Evolutionary conservation across 2,888 invertebrate species (phyloP), one percentile per base, ranked within the genome.

Genomic region (Coelopa pilipes): DNA sequence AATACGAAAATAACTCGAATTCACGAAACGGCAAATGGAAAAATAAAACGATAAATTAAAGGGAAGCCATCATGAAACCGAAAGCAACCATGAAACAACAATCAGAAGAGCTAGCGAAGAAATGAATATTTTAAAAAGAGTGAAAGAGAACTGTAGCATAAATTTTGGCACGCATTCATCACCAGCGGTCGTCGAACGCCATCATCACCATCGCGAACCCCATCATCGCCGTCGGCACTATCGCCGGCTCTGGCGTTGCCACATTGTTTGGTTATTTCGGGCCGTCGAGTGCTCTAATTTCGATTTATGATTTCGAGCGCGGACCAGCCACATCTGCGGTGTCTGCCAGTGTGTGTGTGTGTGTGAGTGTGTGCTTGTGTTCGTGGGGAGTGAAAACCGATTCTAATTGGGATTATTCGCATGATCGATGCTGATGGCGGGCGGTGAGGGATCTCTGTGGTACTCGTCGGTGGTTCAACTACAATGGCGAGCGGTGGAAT

Each of bases 91-190:
- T 19, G 5, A 13, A 62, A 24, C 9, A 62, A 34, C 9, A 62
- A 15, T 34, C 19, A n/a, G 45, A 34, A 63, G 15, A 47, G 47
- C 46, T 47, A 19, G 17, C 1, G 11, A 45, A 21, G 34, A 62
- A 12, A 62, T 62, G 15, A 62, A 45, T 4, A 45, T 24, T 5
- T 62, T 45, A 15, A 24, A 24, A 21, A 24, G 13, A 21, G 19
- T 59, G 17, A 21, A 12, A 24, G 34, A 12, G 63, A 34, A 11
- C 15, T 63, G 17, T 34, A 55, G 34, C 55, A 45, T 55, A 24
- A 55, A 45, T 68, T 68, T 68, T 55, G 68, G 68, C 68, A 68
- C 53, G 68, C 45, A 68, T 68, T 68, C 68, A 68, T 68, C 55
- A 53, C 11, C 24, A 53, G 21, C 7, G 34, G 34, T 34, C 34